These are phyloP conservation scores for Anthopleura sola DNA, from an alignment of 64 coral and sea anemone species.

Conservation along the genomic window DNA sequence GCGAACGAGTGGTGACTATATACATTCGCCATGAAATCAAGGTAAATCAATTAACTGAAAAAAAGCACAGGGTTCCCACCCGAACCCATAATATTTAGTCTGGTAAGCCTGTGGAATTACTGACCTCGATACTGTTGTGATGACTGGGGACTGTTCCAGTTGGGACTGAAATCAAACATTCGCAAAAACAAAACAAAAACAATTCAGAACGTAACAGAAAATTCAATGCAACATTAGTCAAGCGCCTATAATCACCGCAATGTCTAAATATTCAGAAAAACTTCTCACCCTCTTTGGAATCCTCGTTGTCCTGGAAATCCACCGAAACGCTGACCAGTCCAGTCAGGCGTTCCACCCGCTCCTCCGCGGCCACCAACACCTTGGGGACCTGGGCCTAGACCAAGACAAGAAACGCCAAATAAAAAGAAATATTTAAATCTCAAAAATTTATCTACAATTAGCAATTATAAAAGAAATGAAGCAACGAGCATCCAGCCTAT, in stretches of 20 bases:
- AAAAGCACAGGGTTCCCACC: too few species aligned
- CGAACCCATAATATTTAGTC: too few species aligned
- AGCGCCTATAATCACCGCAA: too few species aligned
- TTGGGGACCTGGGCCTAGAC: conserved; percentile 55
- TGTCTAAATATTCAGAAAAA: background rate
- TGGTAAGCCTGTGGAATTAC: too few species aligned
- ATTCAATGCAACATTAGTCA: too few species aligned
- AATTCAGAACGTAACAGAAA: background rate
- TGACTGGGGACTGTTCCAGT: conserved; percentile 54
- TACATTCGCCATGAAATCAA: too few species aligned
- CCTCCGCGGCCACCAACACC: conserved; percentile 43
- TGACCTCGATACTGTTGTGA: conserved; percentile 57
- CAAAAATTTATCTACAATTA: background rate
- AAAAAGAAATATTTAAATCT: too few species aligned
- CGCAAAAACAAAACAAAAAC: background rate
- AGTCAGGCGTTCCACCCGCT: conserved; percentile 53
- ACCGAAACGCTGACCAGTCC: conserved; percentile 70
- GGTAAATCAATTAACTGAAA: too few species aligned
- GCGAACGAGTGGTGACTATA: too few species aligned
- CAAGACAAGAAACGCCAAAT: background rate
- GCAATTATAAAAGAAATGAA: background rate
- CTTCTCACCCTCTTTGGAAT: conserved; percentile 83
- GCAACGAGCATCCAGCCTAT: background rate
- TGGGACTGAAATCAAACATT: conserved; percentile 45
- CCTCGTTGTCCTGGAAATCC: conserved; percentile 88